Evolutionary conservation across 2,113 vertebrate genomes (phyloP).

Genomic region (Rhea pennata): DNA sequence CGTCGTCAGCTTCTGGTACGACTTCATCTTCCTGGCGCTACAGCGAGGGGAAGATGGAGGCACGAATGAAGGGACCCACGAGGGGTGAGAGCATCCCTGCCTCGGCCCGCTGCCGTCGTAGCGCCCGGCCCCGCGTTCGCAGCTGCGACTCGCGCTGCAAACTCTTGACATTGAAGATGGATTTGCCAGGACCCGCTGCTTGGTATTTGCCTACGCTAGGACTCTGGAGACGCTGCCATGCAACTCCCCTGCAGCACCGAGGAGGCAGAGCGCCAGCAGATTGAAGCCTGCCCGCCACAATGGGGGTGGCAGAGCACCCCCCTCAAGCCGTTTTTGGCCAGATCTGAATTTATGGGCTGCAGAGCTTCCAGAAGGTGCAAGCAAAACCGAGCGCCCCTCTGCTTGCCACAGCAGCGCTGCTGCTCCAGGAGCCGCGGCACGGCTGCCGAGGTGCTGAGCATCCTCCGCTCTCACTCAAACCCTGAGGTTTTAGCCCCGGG

Average conservation of each 20-base stretch:
- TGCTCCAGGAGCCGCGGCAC: background rate
- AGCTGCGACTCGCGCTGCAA: background rate
- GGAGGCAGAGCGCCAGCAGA: background rate
- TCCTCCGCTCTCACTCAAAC: background rate
- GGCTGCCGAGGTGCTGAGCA: background rate
- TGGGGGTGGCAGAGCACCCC: background rate
- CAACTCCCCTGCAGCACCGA: fast-evolving
- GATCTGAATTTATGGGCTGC: background rate
- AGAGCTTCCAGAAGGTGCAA: slow-evolving; percentile 9
- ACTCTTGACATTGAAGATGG: background rate
- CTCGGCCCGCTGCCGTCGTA: background rate
- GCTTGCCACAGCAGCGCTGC: background rate
- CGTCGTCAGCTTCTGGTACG: slow-evolving; percentile 26
- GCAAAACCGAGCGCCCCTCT: background rate
- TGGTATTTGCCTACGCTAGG: background rate
- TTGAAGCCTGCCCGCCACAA: background rate
- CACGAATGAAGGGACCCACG: background rate
- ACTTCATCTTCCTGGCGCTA: slow-evolving; percentile 48
- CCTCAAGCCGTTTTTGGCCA: background rate
- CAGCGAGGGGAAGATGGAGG: background rate
- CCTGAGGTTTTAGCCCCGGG: background rate
- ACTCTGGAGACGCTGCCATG: fast-evolving
- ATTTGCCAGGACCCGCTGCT: background rate
- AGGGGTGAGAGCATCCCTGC: background rate
- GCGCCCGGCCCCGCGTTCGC: background rate